Evolutionary conservation across 2,888 invertebrate genomes (phyloP).

Genomic region (Drosophila flavopinicola): DNA sequence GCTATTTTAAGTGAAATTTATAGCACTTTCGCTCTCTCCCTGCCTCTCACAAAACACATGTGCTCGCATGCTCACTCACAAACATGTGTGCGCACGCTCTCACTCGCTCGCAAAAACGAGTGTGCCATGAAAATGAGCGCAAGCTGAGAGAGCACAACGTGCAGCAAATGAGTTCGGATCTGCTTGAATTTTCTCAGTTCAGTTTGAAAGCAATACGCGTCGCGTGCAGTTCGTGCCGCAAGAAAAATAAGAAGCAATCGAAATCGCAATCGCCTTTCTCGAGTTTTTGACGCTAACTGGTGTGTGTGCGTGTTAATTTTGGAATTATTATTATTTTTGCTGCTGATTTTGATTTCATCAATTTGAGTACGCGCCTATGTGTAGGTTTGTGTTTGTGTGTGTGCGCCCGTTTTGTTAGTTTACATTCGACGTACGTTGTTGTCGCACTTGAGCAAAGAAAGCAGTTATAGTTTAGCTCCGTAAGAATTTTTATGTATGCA

Average conservation of each 20-base stretch:
- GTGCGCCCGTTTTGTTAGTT: constrained; percentile 23
- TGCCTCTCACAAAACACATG: too few relatives aligned
- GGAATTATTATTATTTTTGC: constrained; percentile 21
- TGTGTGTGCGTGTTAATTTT: constrained; percentile 23
- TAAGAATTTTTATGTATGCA: too few relatives aligned
- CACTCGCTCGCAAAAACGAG: constrained; percentile 4
- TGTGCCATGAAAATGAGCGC: constrained; percentile 9
- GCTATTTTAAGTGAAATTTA: constrained; percentile 28
- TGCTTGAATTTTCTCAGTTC: constrained; percentile 44
- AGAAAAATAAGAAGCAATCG: constrained; percentile 22
- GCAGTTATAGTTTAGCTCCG: too few relatives aligned
- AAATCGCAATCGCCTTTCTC: constrained; percentile 40
- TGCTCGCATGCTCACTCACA: constrained; percentile 9
- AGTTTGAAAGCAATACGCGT: constrained; percentile 46
- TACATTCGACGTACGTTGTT: constrained; percentile 16
- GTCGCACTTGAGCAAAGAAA: too few relatives aligned
- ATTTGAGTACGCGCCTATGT: constrained; percentile 23
- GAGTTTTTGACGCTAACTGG: constrained; percentile 5
- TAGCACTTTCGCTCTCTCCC: too few relatives aligned
- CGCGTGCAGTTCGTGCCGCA: constrained; percentile 37
- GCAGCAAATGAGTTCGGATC: constrained; percentile 36
- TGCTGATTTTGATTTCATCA: constrained; percentile 27
- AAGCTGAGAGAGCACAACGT: constrained; percentile 7
- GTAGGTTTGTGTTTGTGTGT: constrained; percentile 7
- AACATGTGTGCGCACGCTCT: constrained; percentile 8